phyloP scores from a whole-genome alignment of 2,797 vertebrate genomes.

The Leptodactylus fallax region DNA sequence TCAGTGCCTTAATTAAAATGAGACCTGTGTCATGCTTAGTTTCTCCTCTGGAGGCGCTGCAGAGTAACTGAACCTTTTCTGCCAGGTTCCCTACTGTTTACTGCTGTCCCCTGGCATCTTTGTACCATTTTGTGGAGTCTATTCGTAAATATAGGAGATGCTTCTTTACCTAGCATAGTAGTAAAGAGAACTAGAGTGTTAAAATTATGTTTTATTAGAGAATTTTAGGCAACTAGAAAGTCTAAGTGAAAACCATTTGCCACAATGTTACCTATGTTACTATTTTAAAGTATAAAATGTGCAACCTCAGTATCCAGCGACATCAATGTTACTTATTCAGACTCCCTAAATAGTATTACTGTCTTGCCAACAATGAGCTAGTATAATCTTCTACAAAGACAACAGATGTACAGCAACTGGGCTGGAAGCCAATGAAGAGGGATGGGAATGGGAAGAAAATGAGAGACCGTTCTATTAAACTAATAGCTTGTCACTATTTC shows the following conservation, averaged over 20 bases:
- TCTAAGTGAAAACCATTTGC: neutral
- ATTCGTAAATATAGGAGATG: too few relatives aligned
- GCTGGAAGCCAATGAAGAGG: neutral
- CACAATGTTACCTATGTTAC: neutral
- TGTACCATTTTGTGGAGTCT: too few relatives aligned
- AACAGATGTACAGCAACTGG: conserved; percentile 30
- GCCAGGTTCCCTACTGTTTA: too few relatives aligned
- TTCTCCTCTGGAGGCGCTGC: neutral
- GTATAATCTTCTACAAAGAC: conserved; percentile 27
- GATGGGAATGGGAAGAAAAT: conserved; percentile 30
- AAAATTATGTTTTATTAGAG: too few relatives aligned
- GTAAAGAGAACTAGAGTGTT: too few relatives aligned
- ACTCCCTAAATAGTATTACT: neutral
- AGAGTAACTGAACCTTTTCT: neutral
- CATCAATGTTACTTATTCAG: neutral
- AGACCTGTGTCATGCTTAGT: too few relatives aligned
- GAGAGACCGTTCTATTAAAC: neutral
- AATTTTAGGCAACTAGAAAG: too few relatives aligned
- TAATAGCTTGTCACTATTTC: conserved; percentile 22
- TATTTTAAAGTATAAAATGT: neutral
- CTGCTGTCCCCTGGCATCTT: too few relatives aligned
- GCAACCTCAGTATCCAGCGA: neutral
- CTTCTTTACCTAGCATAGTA: too few relatives aligned
- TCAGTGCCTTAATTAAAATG: too few relatives aligned
- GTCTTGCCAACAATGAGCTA: conserved; percentile 3